Percentiles rank a stretch among this genome's conserved stretches.
phyloP scores from a whole-genome alignment of 2,113 vertebrate genomes.

The Gulo gulo region DNA sequence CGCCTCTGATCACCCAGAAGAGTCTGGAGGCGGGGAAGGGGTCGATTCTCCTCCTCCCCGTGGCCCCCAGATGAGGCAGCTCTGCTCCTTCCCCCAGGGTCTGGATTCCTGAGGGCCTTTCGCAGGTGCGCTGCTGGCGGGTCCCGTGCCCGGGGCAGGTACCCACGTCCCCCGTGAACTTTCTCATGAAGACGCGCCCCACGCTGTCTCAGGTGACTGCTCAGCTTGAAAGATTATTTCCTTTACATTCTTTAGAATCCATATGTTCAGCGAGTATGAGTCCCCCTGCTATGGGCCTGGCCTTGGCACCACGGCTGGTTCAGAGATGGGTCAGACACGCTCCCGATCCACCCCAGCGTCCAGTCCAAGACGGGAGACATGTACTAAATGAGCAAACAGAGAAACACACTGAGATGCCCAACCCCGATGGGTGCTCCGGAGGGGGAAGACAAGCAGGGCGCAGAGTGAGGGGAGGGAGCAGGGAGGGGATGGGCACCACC shows the following conservation, averaged over 20 bases:
- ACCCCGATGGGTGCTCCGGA: neutral
- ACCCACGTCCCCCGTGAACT: neutral
- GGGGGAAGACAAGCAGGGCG: accelerated
- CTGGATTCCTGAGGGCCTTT: neutral
- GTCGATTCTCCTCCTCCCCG: accelerated
- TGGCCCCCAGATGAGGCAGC: accelerated
- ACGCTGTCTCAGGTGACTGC: neutral
- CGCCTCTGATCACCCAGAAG: neutral
- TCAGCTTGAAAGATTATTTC: neutral
- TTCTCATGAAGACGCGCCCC: neutral
- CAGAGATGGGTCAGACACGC: accelerated
- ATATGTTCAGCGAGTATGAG: neutral
- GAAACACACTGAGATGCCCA: neutral
- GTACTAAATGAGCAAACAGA: neutral
- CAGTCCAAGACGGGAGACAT: neutral
- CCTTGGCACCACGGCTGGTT: neutral
- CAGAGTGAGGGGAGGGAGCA: neutral
- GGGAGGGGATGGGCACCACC: accelerated
- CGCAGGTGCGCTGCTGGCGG: accelerated
- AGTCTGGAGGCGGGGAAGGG: neutral
- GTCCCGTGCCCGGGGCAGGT: neutral
- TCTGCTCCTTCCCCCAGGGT: neutral
- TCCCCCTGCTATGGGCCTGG: neutral
- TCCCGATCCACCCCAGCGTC: neutral
- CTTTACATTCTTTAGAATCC: neutral